Evolutionary conservation across 2,888 invertebrate species (phyloP), one percentile per base, ranked within the genome.

Genomic region (Zele albiditarsus): DNA sequence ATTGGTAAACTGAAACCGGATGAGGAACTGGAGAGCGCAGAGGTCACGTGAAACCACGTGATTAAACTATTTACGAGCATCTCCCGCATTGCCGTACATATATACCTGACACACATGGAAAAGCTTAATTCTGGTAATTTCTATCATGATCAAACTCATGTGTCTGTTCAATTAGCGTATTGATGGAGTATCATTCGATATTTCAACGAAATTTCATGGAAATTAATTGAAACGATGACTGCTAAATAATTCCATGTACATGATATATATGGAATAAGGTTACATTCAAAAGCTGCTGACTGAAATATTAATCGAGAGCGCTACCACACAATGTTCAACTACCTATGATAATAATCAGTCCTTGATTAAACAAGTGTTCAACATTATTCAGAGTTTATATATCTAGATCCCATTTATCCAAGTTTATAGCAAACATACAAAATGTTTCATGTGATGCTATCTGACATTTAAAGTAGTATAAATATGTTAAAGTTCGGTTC

Each of bases 341-440:
- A 53, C 20, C 20, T n/a, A 53, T 53, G 53, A 53, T 53, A 53
- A 53, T 53, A n/a, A 53, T 53, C 53, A 53, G 53, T 53, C 53
- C 53, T 53, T 53, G 53, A 53, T 53, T 53, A 53, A 53, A 53
- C 53, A 53, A 53, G 53, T 53, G 53, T 53, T 53, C 53, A 53
- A 53, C 53, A 53, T 53, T 53, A 53, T 53, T 53, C 20, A 53
- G 20, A 53, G n/a, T 23, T n/a, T 25, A 3, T 25, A 27, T 62
- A 62, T 62, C 63, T 33, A 63, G 63, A 63, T 63, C 63, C 28
- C n/a, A 53, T 53, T 31, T 33, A 63, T 31, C 63, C 63, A n/a
- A 38, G 16, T 63, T 63, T 38, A 63, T 63, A 20, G n/a, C 31
- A 63, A 31, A 33, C 63, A 53, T 20, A 63, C 63, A 33, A 63